Percentiles rank a stretch among this genome's conserved stretches.
Evolutionary conservation across 2,113 vertebrate genomes (phyloP).

Genomic region (Megaptera novaeangliae): DNA sequence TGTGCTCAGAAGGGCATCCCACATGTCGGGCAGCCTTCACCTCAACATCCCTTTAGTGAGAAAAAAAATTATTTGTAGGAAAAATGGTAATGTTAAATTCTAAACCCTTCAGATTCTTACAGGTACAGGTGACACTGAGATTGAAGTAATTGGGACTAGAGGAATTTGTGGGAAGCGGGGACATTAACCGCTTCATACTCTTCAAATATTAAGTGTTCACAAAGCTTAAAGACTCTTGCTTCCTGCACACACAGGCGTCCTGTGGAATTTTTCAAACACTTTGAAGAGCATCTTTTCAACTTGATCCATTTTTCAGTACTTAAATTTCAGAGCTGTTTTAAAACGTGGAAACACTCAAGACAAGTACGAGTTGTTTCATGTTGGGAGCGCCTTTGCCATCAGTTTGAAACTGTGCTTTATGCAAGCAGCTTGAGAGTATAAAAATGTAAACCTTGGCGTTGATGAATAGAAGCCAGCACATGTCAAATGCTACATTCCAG

Average conservation of each 20-base stretch:
- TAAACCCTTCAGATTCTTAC: not conserved
- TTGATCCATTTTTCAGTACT: constrained; percentile 34
- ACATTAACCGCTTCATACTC: constrained; percentile 55
- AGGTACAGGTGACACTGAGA: not conserved
- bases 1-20: rapidly evolving
- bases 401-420: constrained; percentile 19
- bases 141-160: not conserved
- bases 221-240: constrained; percentile 45
- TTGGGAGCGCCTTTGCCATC: not conserved
- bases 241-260: constrained; percentile 50
- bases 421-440: not conserved
- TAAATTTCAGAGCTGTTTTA: constrained; percentile 56
- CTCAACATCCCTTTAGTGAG: not conserved
- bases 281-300: constrained; percentile 59
- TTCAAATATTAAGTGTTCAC: constrained; percentile 56
- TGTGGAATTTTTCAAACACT: constrained; percentile 64
- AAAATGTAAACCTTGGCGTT: not conserved
- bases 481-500: not conserved
- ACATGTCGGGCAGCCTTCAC: rapidly evolving
- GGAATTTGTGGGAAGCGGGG: not conserved
- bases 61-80: not conserved
- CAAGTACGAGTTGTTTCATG: not conserved
- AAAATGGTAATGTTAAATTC: not conserved
- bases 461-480: not conserved
- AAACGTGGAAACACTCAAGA: constrained; percentile 59